Evolutionary conservation across 1,140 invertebrate species (phyloP).

Genomic region (Bursaphelenchus mucronatus): DNA sequence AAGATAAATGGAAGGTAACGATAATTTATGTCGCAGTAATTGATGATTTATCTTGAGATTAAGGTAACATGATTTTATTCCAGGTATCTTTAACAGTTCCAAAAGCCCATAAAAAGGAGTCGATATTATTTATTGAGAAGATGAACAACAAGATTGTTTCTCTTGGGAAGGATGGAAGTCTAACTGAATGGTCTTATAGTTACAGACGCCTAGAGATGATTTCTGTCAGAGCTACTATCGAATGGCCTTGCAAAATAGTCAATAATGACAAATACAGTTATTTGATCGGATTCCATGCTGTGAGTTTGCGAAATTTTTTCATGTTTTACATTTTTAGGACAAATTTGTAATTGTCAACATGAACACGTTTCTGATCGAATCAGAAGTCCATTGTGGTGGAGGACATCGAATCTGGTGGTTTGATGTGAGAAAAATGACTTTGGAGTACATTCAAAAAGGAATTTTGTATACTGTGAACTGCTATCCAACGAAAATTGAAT

Average conservation of each 20-base stretch:
- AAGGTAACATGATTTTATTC: neutral
- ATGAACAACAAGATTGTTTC: neutral
- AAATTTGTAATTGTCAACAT: conserved; percentile 12
- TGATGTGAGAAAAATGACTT: neutral
- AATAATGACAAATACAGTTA: neutral
- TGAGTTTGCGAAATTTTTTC: neutral
- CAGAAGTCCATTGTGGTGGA: conserved; percentile 9
- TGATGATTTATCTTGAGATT: conserved; percentile 5
- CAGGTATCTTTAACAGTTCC: neutral
- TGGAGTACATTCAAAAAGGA: conserved; percentile 5
- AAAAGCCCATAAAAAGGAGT: neutral
- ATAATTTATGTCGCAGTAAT: neutral
- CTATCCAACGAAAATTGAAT: neutral
- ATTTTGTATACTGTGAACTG: neutral
- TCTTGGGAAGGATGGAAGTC: conserved; percentile 11
- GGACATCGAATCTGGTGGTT: conserved; percentile 14
- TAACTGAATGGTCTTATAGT: neutral
- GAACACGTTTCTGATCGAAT: neutral
- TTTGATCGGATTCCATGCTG: conserved; percentile 7
- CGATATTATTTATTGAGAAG: neutral
- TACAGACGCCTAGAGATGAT: conserved; percentile 2
- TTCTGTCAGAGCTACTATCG: neutral
- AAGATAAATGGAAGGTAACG: neutral
- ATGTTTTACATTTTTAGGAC: conserved; percentile 9
- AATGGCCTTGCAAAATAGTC: conserved; percentile 11